Evolutionary conservation across 2,888 invertebrate genomes (phyloP).

Genomic region (Ischnura elegans): DNA sequence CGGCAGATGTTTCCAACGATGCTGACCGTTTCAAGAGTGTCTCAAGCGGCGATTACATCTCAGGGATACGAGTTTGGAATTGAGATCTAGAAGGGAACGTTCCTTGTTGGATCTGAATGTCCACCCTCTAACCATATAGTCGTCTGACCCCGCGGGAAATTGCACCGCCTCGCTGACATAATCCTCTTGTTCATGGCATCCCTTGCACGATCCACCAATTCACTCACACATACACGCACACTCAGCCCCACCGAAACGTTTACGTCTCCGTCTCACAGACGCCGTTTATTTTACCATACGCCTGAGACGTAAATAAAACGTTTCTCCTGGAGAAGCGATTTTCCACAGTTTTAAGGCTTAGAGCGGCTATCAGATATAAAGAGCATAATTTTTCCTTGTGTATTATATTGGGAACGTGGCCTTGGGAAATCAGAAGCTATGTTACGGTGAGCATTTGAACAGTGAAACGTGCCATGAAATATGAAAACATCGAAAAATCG

Average conservation of each 20-base stretch:
- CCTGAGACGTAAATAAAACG: not conserved
- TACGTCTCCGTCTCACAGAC: no score
- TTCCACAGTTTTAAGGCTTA: not conserved
- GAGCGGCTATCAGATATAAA: not conserved
- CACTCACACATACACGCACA: no score
- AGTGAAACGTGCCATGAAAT: no score
- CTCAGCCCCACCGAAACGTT: no score
- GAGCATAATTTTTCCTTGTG: not conserved
- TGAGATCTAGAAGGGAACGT: not conserved
- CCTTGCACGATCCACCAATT: not conserved
- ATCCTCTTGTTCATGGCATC: not conserved
- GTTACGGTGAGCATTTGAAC: no score
- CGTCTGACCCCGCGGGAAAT: no score
- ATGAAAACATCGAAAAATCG: not conserved
- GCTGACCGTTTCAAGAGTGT: not conserved
- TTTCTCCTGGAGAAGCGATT: not conserved
- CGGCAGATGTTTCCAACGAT: not conserved
- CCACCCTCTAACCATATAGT: not conserved
- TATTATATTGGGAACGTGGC: not conserved
- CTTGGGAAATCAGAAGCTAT: no score
- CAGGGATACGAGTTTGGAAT: not conserved
- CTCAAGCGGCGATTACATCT: not conserved
- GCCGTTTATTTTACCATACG: not conserved
- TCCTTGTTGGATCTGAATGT: conserved; percentile 2
- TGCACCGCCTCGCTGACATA: not conserved